A percentile compares a stretch with the other conserved stretches of the same genome.
Conservation (phyloP, 2,888 invertebrate species). For the Hydraecia micacea region DNA sequence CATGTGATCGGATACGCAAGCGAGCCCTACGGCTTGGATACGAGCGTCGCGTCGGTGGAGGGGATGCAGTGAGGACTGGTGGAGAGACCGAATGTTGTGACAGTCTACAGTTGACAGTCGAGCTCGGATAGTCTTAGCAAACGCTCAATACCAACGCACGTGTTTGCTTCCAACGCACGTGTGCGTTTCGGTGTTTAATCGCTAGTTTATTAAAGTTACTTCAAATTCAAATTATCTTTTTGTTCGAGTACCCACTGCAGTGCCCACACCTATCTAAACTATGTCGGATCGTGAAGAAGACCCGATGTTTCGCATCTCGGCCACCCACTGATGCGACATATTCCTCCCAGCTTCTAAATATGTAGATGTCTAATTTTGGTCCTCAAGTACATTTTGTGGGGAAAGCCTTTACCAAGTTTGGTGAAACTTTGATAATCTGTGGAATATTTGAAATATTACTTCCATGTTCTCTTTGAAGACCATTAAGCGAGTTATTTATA, state of each 20-base stretch:
- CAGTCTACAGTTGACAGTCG: background rate
- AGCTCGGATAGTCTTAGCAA: background rate
- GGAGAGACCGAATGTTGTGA: background rate
- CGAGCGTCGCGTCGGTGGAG: no score
- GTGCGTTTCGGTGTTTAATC: no score
- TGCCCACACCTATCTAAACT: no score
- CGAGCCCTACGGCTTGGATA: no score
- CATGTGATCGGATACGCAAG: background rate
- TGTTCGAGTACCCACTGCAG: no score
- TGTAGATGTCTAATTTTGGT: conserved; percentile 19
- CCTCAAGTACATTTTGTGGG: conserved; percentile 15
- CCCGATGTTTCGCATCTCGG: no score
- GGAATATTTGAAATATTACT: conserved; percentile 45
- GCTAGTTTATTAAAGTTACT: no score
- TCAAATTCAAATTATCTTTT: no score
- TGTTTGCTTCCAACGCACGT: background rate
- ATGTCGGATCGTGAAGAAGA: no score
- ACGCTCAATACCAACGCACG: background rate
- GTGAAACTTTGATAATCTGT: conserved; percentile 32
- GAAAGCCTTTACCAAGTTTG: conserved; percentile 29
- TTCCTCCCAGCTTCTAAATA: background rate
- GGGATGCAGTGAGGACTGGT: background rate
- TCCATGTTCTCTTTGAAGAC: conserved; percentile 35
- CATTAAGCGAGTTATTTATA: conserved; percentile 35
- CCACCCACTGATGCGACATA: no score